Evolutionary conservation across 2,888 invertebrate genomes (phyloP), one percentile per base, ranked within the genome.

Genomic region (Agonopterix arenella): DNA sequence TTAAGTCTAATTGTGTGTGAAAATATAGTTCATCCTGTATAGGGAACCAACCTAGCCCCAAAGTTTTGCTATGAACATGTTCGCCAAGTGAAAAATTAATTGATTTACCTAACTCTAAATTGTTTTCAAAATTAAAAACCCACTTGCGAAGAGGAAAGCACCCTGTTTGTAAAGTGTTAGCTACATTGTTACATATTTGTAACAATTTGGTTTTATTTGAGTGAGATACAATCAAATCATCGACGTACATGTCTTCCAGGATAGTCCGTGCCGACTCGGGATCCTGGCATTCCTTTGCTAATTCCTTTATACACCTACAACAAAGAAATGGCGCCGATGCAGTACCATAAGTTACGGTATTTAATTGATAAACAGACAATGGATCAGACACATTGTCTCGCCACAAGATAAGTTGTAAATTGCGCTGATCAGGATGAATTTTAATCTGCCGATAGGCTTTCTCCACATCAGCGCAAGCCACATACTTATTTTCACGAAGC

Each of bases 311-410:
- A 11, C 56, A 58, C 42, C 59, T 45, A 5, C 54, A 54, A 9
- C 55, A 57, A 11, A 63, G 41, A 44, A 49, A 62, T 9, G 63
- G 62, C 11, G 60, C 59, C 5, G 58, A 52, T 1, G 56, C 48
- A n/a, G 52, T 53, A 13, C 37, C 37, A 37, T 37, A 37, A 37
- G 37, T 37, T 9, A 37, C 37, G 10, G 37, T 37, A 37, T 10
- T 9, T 10, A 37, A 37, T 9, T 10, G 37, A 37, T 37, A 37
- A 9, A 9, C 37, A 9, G 10, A 8, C 37, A 37, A 9, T 9
- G 8, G 8, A 8, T 9, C 37, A 8, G 8, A 2, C 10, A 10
- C 8, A 37, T 37, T 10, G 10, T 10, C 10, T 1, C 37, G 37
- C 37, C 37, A 37, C 37, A 37, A 8, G 8, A 37, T 37, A 9